phyloP scores from a whole-genome alignment of 2,113 vertebrate species.

The Pomatostomus ruficeps region DNA sequence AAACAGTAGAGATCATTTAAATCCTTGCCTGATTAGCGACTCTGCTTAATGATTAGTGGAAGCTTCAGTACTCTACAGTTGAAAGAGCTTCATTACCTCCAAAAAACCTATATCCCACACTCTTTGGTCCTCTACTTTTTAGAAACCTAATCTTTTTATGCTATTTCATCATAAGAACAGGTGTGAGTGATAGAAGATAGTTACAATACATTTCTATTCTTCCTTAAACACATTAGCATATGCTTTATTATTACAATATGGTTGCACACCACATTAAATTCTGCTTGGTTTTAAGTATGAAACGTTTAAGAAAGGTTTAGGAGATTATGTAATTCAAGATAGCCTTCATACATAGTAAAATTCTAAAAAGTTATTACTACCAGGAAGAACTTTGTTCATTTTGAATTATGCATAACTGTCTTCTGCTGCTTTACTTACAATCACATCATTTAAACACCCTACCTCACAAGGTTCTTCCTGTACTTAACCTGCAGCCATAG shows the following conservation, averaged over 20 bases:
- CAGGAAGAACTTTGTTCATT: neutral
- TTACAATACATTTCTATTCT: neutral
- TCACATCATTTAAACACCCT: neutral
- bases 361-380: neutral
- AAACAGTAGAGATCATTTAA: neutral
- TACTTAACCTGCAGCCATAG: neutral
- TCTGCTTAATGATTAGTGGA: neutral
- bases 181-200: neutral
- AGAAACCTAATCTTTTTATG: neutral
- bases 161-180: neutral
- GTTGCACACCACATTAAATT: neutral
- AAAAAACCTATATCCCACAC: neutral
- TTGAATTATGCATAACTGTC: neutral
- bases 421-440: neutral
- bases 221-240: neutral
- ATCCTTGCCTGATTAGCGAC: neutral
- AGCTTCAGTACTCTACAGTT: neutral
- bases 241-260: neutral
- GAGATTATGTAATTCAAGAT: neutral
- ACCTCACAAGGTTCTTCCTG: neutral
- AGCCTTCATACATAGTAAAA: neutral
- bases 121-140: neutral
- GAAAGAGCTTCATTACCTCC: neutral
- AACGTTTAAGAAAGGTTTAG: neutral
- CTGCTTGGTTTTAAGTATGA: neutral